Evolutionary conservation across 2,113 vertebrate genomes (phyloP).

Genomic region (Amblyopsis rosae): DNA sequence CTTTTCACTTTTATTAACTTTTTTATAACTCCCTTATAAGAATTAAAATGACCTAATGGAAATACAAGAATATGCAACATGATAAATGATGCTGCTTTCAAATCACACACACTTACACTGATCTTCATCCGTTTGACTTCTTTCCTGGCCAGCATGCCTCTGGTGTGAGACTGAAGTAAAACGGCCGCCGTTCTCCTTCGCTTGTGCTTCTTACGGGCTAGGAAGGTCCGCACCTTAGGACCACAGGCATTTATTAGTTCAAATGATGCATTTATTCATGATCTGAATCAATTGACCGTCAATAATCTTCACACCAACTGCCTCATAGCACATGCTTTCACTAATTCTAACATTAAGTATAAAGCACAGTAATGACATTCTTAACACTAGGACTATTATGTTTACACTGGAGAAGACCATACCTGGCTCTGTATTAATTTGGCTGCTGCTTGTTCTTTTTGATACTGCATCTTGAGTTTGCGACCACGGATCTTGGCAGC

Average conservation of each 20-base stretch:
- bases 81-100: too few relatives aligned
- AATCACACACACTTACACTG: constrained; percentile 56
- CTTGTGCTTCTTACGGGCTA: constrained; percentile 68
- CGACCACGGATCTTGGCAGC: constrained; percentile 77
- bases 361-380: neutral
- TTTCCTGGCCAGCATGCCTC: constrained; percentile 79
- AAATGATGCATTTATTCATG: neutral
- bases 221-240: constrained; percentile 76
- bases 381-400: neutral
- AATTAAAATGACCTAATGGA: too few relatives aligned
- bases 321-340: too few relatives aligned
- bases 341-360: neutral
- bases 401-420: constrained; percentile 3
- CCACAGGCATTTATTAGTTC: neutral
- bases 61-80: too few relatives aligned
- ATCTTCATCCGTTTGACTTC: constrained; percentile 54
- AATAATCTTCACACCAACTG: neutral
- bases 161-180: constrained; percentile 79
- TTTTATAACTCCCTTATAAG: too few relatives aligned
- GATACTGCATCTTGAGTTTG: constrained; percentile 66
- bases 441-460: constrained; percentile 48
- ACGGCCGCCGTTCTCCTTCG: constrained; percentile 71
- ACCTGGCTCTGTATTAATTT: constrained; percentile 78
- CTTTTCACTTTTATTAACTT: too few relatives aligned
- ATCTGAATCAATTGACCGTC: neutral